Base-by-base conservation (phyloP, 1,140 invertebrate genomes). In the Scaptodrosophila lebanonensis region DNA sequence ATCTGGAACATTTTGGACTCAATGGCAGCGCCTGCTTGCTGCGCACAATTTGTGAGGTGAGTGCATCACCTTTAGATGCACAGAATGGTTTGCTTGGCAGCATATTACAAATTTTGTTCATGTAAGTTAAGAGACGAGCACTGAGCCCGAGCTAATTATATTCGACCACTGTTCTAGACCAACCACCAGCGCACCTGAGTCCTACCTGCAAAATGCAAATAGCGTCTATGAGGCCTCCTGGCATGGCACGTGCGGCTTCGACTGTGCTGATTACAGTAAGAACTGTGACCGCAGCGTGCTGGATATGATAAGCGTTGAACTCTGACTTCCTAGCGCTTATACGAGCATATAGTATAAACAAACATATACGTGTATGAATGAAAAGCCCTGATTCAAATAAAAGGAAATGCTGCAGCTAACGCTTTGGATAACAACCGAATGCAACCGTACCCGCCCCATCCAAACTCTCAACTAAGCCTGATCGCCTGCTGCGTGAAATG, bases 51-150 rank as follows among this genome's bases (percentile, higher is more conserved):
- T 89, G 89, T 42, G 89, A 89, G 71, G 85, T 88, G 44, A 85
- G 85, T 42, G 76, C 83, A 17, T 48, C 70, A 9, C 84, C 87
- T 13, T 63, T 87, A 35, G 77, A 88, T 54, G 77, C 84, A 47
- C 73, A 87, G 66, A 89, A 88, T 57, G 88, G 88, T 6, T 66
- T 89, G 25, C 54, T 89, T 45, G 89, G 88, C 40, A 88, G 87
- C 59, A 77, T 89, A 58, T 72, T 89, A 17, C 87, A 88, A 72
- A 85, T 89, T 45, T 69, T 89, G 42, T 87, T 89, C 73, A 88
- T 87, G 89, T 89, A 86, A 87, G 87, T 82, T 13, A 7, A 1
- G 25, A 40, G 33, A 20, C 16, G 27, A 1, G 4, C 8, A 13
- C 15, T 11, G 29, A 39, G 25, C 11, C 27, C 27, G 8, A 40